Evolutionary conservation across 1,140 invertebrate species (phyloP).

Genomic region (Saccostrea cuccullata): DNA sequence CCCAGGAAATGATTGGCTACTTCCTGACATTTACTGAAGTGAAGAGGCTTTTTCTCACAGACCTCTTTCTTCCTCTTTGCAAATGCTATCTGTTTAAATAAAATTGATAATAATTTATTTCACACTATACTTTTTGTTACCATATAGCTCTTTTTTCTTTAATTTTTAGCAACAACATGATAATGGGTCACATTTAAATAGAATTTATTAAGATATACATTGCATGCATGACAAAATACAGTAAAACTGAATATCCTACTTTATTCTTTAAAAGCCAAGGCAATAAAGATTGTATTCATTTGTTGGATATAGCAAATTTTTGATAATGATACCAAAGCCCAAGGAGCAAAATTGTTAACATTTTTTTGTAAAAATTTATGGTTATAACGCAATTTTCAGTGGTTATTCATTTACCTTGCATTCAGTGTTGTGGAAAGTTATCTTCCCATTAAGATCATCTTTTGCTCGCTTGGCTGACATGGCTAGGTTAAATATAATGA

Average conservation of each 20-base stretch:
- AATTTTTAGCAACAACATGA: neutral
- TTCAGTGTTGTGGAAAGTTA: constrained; percentile 55
- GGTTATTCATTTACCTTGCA: constrained; percentile 63
- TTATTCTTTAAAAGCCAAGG: too few relatives aligned
- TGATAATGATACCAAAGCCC: too few relatives aligned
- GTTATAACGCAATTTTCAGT: too few relatives aligned
- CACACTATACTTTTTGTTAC: neutral
- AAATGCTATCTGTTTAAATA: constrained; percentile 60
- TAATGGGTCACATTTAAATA: too few relatives aligned
- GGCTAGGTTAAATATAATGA: too few relatives aligned
- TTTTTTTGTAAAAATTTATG: too few relatives aligned
- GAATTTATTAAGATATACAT: neutral
- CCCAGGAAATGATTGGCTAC: constrained; percentile 72
- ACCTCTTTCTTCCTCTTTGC: constrained; percentile 64
- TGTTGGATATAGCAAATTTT: too few relatives aligned
- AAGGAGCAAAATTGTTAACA: too few relatives aligned
- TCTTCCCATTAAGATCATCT: constrained; percentile 53
- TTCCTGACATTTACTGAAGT: constrained; percentile 68
- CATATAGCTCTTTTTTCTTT: neutral
- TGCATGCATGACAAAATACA: neutral
- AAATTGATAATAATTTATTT: neutral
- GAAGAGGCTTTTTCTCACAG: constrained; percentile 45
- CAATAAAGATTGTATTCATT: too few relatives aligned
- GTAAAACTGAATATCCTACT: too few relatives aligned
- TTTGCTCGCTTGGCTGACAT: constrained; percentile 61